phyloP scores from a whole-genome alignment of 2,113 vertebrate species.

The Ondatra zibethicus region DNA sequence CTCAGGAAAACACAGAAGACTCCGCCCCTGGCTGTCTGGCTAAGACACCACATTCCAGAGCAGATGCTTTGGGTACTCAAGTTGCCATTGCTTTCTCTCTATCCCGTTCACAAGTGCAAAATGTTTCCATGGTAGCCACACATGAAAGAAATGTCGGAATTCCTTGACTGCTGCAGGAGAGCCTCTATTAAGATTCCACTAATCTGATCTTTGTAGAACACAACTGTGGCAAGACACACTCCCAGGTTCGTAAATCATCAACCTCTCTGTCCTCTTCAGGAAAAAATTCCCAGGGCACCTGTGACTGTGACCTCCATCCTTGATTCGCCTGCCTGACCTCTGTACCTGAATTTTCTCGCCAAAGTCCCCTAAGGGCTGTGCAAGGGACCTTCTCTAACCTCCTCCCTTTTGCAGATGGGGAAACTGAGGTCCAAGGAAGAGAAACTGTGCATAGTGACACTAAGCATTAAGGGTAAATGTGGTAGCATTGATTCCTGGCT shows the following conservation, averaged over 20 bases:
- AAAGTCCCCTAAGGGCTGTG: background rate
- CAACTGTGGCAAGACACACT: background rate
- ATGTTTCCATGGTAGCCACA: background rate
- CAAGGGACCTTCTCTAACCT: background rate
- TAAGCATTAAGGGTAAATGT: background rate
- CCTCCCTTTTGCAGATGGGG: background rate
- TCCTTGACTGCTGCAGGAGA: background rate
- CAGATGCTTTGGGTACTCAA: background rate
- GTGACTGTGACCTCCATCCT: background rate
- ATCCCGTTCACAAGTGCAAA: background rate
- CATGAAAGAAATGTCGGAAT: conserved; percentile 3
- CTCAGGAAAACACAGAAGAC: background rate
- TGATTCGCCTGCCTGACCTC: background rate
- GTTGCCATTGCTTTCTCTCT: background rate
- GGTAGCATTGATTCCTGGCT: background rate
- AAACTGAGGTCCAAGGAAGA: background rate
- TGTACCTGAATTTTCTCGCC: background rate
- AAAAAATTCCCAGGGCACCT: background rate
- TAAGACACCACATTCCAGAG: background rate
- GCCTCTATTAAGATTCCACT: background rate
- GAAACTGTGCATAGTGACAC: background rate
- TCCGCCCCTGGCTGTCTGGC: background rate
- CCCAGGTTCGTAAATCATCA: background rate
- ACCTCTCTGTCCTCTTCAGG: background rate
- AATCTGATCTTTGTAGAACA: conserved; percentile 14